Conservation (phyloP, 2,797 vertebrate genomes). For the Acrossocheilus fasciatus region DNA sequence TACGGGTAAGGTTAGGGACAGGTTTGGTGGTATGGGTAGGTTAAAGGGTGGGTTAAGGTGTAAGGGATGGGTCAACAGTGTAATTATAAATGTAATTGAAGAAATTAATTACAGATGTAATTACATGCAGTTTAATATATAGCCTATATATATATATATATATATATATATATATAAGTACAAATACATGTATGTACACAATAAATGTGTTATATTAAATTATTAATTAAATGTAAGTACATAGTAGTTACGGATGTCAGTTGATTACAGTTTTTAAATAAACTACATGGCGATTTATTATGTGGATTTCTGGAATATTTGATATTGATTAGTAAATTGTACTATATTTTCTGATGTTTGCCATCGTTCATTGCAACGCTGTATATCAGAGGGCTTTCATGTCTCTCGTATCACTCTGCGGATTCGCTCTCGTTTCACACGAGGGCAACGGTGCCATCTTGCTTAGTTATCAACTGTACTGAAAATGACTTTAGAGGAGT, state of each 20-base stretch:
- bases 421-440: not conserved
- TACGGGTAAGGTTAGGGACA: not conserved
- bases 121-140: no score
- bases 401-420: not conserved
- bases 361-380: not conserved
- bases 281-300: not conserved
- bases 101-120: no score
- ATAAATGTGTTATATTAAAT: not conserved
- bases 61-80: not conserved
- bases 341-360: not conserved
- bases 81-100: no score
- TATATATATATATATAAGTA: no score
- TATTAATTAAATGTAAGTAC: not conserved
- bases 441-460: not conserved
- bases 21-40: not conserved
- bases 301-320: not conserved
- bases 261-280: not conserved
- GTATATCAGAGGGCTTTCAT: not conserved
- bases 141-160: no score
- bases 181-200: not conserved
- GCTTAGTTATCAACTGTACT: no score
- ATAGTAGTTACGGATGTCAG: not conserved
- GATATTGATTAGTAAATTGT: not conserved
- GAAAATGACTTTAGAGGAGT: no score
- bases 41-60: not conserved